Evolutionary conservation across 2,888 invertebrate genomes (phyloP), one percentile per base, ranked within the genome.

Genomic region (Heliconius ismenius): DNA sequence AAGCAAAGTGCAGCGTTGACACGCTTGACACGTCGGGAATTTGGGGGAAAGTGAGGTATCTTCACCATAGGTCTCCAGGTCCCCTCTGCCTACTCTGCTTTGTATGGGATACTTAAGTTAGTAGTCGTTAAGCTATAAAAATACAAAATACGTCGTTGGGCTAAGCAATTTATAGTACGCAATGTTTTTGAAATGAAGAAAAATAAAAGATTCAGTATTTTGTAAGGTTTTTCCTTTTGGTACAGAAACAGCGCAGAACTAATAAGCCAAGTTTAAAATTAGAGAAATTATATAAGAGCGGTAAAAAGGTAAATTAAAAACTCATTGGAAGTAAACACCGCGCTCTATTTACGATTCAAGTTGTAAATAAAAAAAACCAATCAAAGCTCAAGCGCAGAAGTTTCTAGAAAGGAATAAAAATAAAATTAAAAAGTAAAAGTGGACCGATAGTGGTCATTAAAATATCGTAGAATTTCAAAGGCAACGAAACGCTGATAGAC

Each of bases 401-500:
- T 81, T 83, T 80, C 79, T 28, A 54, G 32, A 68, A 63, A 63
- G 69, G 86, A 83, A 84, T 58, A 84, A 83, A 84, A 89, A 85
- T 67, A 67, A 39, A 65, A 39, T 65, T 49, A 49, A 67, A 67
- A 67, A 43, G 24, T 43, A 90, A 89, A 89, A 90, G 89, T 89
- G 85, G 89, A 86, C 82, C 90, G 90, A 92, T 92, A 92, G 91
- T 90, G 90, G 91, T 91, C 91, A 93, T 93, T 93, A 93, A 93
- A 93, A 92, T 91, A 92, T 92, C 90, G 92, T 92, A 90, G 92
- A 92, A 91, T 91, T 91, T 87, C 90, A 91, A 91, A 92, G 78
- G 75, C 70, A 76, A 75, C 78, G 65, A 77, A 75, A 78, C 77
- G 54, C 69, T 69, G 77, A 79, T 78, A 78, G 75, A 75, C 75